Evolutionary conservation across 2,888 invertebrate genomes (phyloP), one percentile per base, ranked within the genome.

Genomic region (Emesis castigata): DNA sequence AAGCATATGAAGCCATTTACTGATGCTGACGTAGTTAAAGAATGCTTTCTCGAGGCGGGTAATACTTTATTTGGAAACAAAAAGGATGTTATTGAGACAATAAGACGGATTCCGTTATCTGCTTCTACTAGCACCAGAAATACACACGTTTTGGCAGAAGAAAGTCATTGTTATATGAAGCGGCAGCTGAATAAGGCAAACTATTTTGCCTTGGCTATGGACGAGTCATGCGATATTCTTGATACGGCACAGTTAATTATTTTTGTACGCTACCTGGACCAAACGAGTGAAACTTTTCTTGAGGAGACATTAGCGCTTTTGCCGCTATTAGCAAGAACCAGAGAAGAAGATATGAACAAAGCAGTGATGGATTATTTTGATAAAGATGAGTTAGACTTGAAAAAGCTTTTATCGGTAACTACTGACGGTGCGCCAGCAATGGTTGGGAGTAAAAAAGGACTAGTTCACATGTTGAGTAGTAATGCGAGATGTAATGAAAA

Each of bases 261-360:
- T 81, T 83, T 83, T 85, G 82, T 82, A 79, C 79, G 79, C 64
- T 80, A 83, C 77, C 70, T 83, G 77, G 75, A 79, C 73, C 26
- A 83, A 26, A 26, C 26, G 26, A 26, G 4, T 3, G 26, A 26
- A 26, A 26, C 26, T 26, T 26, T 26, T 26, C n/a, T 11, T 31
- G 65, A 26, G 65, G 11, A 56, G 26, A 56, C 78, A 70, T 73
- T 80, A 72, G 69, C 66, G 77, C 20, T 44, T 69, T 44, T 48
- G 48, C 69, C 80, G 73, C 73, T 85, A 70, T 75, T 70, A 79
- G 78, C 78, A 78, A 83, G 80, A 82, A 44, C 78, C 73, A 76
- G 26, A 58, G 58, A 18, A 61, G 61, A 61, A 20, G 61, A 61
- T 11, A 61, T 61, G 61, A 61, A 18, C 20, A 26, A 20, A 20